Evolutionary conservation across 2,113 vertebrate species (phyloP), one percentile per base, ranked within the genome.

Genomic region (Jacana jacana): DNA sequence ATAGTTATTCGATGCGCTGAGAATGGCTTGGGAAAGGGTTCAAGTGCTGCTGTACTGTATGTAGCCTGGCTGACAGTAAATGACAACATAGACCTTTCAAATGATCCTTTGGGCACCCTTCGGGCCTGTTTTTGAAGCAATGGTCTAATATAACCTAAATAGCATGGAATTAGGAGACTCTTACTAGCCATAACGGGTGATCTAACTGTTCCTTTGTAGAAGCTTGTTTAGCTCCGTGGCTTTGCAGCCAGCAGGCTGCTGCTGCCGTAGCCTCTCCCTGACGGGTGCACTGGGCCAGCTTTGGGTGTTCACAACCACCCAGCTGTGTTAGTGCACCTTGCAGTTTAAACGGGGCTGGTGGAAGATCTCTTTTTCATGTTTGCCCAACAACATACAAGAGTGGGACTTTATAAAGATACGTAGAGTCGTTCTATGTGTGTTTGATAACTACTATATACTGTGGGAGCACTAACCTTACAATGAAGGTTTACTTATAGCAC

Each of bases 221-320:
- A 30, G 44, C 44, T 44, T 25, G 6, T 17, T 54, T 51, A 1
- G 11, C 13, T 42, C 19, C 9, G 15, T 61, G 35, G 52, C 64
- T 76, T 40, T 40, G 33, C 25, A 64, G 79, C 24, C 42, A 8
- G 22, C 31, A n/a, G n/a, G n/a, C n/a, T n/a, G n/a, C 51, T 0
- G 0, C 58, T n/a, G 57, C 1, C 0, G 4, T 13, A 9, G 28
- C 12, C 55, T 39, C 33, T 39, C 22, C 33, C 64, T 9, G 17
- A 0, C 37, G 7, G 30, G 15, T 25, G 27, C 11, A 4, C n/a
- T n/a, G n/a, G n/a, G n/a, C n/a, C n/a, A 35, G 48, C 63, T 69
- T 20, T 61, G 71, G 31, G 17, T 60, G 7, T 44, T 33, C 58
- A 44, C 51, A 27, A 9, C 52, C 20, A 3, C 7, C 18, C 25